Evolutionary conservation across 2,888 invertebrate genomes (phyloP).

Genomic region (Eupithecia dodoneata): DNA sequence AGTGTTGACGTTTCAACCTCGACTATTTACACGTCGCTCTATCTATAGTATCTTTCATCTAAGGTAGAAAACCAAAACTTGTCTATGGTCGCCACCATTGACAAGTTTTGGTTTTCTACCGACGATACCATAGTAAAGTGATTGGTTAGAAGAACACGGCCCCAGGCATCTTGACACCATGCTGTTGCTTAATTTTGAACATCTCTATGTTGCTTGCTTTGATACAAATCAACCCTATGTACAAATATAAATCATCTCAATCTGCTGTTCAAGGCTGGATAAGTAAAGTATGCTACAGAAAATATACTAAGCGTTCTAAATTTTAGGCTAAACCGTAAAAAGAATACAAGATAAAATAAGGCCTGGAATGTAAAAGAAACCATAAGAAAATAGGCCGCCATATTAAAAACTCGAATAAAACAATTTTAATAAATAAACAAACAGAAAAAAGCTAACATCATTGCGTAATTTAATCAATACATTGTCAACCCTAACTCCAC

Average conservation of each 20-base stretch:
- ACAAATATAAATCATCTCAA: neutral
- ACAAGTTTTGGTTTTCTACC: too few relatives aligned
- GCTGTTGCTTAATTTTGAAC: neutral
- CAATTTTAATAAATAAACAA: slow-evolving; percentile 19
- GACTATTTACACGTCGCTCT: too few relatives aligned
- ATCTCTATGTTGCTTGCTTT: neutral
- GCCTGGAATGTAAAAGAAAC: slow-evolving; percentile 37
- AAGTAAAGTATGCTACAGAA: neutral
- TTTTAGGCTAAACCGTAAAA: neutral
- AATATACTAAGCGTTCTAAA: neutral
- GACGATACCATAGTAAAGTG: too few relatives aligned
- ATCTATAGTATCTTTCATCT: too few relatives aligned
- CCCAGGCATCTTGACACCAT: neutral
- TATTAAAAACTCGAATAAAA: slow-evolving; percentile 10
- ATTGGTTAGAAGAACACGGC: too few relatives aligned
- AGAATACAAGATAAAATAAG: slow-evolving; percentile 4
- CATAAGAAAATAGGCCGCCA: slow-evolving; percentile 26
- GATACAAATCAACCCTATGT: neutral
- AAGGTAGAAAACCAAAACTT: too few relatives aligned
- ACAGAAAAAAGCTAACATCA: slow-evolving; percentile 19
- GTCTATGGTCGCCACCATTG: too few relatives aligned
- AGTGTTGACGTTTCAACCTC: too few relatives aligned
- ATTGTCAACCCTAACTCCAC: slow-evolving; percentile 11
- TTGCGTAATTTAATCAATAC: slow-evolving; percentile 1
- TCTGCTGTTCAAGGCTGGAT: neutral